Evolutionary conservation across 2,113 vertebrate genomes (phyloP).

Genomic region (Chamaea fasciata): DNA sequence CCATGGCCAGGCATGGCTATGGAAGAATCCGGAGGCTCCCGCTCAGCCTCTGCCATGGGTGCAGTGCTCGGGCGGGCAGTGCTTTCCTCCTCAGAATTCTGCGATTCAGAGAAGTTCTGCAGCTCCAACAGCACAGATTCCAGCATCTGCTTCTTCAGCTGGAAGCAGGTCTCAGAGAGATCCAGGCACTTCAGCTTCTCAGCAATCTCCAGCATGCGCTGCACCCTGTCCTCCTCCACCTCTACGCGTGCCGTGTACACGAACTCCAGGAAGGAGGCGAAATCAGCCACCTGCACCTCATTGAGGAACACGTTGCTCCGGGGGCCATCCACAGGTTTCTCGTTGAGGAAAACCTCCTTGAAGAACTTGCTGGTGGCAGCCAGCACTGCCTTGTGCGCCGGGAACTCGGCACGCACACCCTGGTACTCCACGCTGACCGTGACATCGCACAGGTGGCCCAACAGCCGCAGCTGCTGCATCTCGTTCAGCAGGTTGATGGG

Average conservation of each 20-base stretch:
- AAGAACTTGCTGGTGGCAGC: constrained; percentile 95
- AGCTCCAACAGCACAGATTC: constrained; percentile 78
- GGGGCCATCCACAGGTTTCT: constrained; percentile 53
- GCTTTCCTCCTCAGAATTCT: constrained; percentile 49
- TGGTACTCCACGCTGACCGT: constrained; percentile 87
- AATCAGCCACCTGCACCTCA: constrained; percentile 77
- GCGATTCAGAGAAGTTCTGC: constrained; percentile 74
- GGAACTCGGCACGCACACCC: constrained; percentile 83
- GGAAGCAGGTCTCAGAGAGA: constrained; percentile 81
- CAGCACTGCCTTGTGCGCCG: constrained; percentile 87
- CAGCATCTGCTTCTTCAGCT: constrained; percentile 79
- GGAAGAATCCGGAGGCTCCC: not conserved
- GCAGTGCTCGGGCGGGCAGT: not conserved
- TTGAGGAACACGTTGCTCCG: constrained; percentile 76
- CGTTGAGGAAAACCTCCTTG: constrained; percentile 82
- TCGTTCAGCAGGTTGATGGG: constrained; percentile 82
- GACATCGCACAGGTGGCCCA: constrained; percentile 87
- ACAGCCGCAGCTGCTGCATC: constrained; percentile 85
- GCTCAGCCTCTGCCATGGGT: not conserved
- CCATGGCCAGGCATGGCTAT: not conserved
- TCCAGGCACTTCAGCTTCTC: constrained; percentile 85
- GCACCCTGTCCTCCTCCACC: constrained; percentile 80
- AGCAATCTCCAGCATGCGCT: constrained; percentile 79
- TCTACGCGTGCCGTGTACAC: constrained; percentile 87
- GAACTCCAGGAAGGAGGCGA: constrained; percentile 89